phyloP scores from a whole-genome alignment of 2,113 vertebrate genomes.

The Syngnathus typhle region DNA sequence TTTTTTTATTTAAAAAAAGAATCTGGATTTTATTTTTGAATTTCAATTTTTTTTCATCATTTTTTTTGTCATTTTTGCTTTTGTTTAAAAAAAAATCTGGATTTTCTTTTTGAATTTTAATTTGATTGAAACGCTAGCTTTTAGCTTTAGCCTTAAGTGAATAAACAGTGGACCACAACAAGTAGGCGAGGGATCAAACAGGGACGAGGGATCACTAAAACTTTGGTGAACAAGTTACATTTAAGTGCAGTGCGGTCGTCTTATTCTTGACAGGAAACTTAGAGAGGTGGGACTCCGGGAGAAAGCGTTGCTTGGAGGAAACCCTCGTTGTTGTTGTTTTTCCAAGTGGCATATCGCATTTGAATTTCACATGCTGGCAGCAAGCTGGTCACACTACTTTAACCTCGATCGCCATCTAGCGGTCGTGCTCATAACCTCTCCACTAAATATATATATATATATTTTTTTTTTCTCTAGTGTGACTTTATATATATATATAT shows the following conservation, averaged over 20 bases:
- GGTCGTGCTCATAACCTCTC: not conserved
- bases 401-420: conserved; percentile 69
- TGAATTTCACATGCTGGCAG: not conserved
- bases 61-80: not conserved
- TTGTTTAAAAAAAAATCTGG: no score
- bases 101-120: no score
- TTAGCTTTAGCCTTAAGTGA: not conserved
- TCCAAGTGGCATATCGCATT: not conserved
- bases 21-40: no score
- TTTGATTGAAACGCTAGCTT: not conserved
- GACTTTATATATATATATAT: no score
- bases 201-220: no score
- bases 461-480: no score
- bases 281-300: not conserved
- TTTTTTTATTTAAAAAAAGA: not conserved
- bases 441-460: not conserved
- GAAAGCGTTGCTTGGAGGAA: not conserved
- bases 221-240: not conserved
- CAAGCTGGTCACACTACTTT: conserved; percentile 34
- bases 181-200: not conserved
- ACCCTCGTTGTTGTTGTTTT: not conserved
- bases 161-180: not conserved
- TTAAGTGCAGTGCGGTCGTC: not conserved
- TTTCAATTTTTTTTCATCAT: no score
- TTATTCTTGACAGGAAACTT: not conserved